phyloP scores from a whole-genome alignment of 2,113 vertebrate species.

The Indicator maculatus region DNA sequence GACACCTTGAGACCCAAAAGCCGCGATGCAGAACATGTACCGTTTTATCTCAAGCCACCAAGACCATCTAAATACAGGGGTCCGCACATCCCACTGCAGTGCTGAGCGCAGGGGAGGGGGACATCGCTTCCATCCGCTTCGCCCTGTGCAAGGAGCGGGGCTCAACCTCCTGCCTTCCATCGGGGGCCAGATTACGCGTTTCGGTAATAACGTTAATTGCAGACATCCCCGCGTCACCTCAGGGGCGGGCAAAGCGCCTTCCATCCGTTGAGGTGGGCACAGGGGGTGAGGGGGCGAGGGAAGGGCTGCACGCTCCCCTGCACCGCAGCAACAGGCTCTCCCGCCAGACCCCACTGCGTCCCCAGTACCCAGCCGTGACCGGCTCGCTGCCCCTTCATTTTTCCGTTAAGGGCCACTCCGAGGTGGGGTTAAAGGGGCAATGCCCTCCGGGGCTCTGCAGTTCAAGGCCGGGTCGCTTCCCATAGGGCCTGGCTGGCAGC shows the following conservation, averaged over 20 bases:
- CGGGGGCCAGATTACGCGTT: neutral
- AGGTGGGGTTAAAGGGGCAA: no score
- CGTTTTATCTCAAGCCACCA: neutral
- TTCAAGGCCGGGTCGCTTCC: neutral
- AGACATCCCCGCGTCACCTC: rapidly evolving
- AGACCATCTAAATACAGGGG: neutral
- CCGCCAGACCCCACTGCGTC: neutral
- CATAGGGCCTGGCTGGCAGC: neutral
- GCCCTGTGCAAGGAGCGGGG: rapidly evolving
- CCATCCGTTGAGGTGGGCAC: neutral
- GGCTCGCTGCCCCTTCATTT: neutral
- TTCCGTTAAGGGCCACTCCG: neutral
- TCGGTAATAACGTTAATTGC: rapidly evolving
- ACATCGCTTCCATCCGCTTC: rapidly evolving
- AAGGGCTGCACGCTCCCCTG: neutral
- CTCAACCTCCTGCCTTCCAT: neutral
- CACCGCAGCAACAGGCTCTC: neutral
- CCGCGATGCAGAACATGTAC: neutral
- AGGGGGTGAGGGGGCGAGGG: neutral
- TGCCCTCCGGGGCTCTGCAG: rapidly evolving
- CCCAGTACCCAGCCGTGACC: no score
- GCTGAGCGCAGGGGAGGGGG: neutral
- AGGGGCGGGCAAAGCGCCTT: neutral
- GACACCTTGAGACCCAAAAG: neutral
- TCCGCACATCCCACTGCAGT: rapidly evolving